phyloP scores from a whole-genome alignment of 2,113 vertebrate species.

The Cheilinus undulatus region DNA sequence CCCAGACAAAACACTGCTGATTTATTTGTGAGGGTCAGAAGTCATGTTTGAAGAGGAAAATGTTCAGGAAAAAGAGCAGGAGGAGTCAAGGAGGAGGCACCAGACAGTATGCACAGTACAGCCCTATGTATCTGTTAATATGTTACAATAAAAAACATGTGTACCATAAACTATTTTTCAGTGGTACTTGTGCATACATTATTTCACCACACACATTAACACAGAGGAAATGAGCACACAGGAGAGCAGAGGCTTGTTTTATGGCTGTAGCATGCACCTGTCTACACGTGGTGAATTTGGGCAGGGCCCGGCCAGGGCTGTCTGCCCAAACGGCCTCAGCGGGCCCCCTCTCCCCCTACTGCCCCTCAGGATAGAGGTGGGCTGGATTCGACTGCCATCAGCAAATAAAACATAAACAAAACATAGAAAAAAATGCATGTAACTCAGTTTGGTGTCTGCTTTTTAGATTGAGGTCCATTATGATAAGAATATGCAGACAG shows the following conservation, averaged over 20 bases:
- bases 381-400: constrained; percentile 80
- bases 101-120: constrained; percentile 4
- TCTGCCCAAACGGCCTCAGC: constrained; percentile 76
- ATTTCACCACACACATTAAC: constrained; percentile 22
- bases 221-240: constrained; percentile 22
- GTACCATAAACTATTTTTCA: neutral
- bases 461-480: too few relatives aligned
- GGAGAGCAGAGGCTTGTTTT: constrained; percentile 9
- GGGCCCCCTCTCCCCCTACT: constrained; percentile 78
- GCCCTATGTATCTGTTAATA: too few relatives aligned
- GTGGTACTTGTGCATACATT: constrained; percentile 20
- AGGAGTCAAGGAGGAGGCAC: constrained; percentile 5
- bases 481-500: too few relatives aligned
- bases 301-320: constrained; percentile 73
- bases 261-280: constrained; percentile 78
- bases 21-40: constrained; percentile 17
- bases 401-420: constrained; percentile 50
- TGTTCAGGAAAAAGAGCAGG: neutral
- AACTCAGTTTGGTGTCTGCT: too few relatives aligned
- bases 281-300: constrained; percentile 74
- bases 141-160: neutral
- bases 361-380: constrained; percentile 84
- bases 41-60: constrained; percentile 22
- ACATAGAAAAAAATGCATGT: constrained; percentile 22
- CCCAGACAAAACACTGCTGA: constrained; percentile 1